Percentiles rank a stretch among this genome's conserved stretches.
phyloP scores from a whole-genome alignment of 2,797 vertebrate species.

The Allobates femoralis region DNA sequence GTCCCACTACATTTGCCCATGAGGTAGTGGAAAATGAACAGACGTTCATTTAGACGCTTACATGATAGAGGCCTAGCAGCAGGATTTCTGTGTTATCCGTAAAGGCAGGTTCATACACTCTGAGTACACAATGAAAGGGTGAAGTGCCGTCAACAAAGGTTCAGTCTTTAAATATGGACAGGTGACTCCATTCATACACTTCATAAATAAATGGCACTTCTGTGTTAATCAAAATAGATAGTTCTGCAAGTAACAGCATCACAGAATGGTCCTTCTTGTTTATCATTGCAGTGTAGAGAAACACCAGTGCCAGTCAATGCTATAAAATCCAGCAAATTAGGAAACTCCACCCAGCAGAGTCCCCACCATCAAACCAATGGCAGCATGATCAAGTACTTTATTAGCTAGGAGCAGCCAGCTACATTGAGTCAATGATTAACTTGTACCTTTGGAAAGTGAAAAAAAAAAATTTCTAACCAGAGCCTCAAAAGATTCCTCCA shows the following conservation, averaged over 20 bases:
- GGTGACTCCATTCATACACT: constrained; percentile 66
- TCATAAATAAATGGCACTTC: constrained; percentile 71
- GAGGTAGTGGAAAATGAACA: constrained; percentile 49
- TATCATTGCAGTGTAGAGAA: constrained; percentile 61
- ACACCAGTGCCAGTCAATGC: constrained; percentile 43
- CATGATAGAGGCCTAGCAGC: constrained; percentile 65
- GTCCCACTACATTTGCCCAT: constrained; percentile 30
- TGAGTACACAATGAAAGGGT: constrained; percentile 64
- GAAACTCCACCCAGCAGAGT: constrained; percentile 66
- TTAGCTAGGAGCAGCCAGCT: constrained; percentile 53
- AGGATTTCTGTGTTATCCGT: constrained; percentile 69
- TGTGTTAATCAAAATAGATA: constrained; percentile 64
- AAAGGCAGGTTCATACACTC: constrained; percentile 66
- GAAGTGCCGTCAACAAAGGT: constrained; percentile 69
- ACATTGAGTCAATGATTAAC: constrained; percentile 36
- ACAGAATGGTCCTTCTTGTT: constrained; percentile 62
- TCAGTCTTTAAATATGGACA: constrained; percentile 65
- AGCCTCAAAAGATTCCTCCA: background rate
- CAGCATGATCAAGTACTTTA: constrained; percentile 13
- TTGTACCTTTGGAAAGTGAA: constrained; percentile 49
- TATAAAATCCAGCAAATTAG: constrained; percentile 40
- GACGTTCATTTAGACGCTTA: constrained; percentile 58
- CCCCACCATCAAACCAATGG: constrained; percentile 44
- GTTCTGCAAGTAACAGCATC: constrained; percentile 45
- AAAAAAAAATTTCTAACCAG: constrained; percentile 4